Evolutionary conservation across 2,113 vertebrate genomes (phyloP).

Genomic region (Cryptomyrus ogoouensis): DNA sequence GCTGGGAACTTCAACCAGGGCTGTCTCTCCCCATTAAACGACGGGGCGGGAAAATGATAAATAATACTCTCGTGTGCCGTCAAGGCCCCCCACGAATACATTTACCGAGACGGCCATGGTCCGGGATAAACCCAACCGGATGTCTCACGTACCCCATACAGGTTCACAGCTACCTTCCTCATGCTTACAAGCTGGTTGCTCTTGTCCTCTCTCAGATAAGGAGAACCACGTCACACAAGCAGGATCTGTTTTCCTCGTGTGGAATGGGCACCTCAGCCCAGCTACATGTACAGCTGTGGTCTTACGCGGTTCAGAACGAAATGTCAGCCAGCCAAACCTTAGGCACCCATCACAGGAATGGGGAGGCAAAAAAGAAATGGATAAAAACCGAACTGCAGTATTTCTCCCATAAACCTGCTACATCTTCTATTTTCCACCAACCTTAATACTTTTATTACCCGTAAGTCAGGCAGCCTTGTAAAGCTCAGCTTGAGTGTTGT

Average conservation of each 20-base stretch:
- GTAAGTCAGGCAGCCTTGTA: background rate
- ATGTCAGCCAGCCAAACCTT: background rate
- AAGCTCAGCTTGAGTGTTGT: background rate
- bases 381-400: background rate
- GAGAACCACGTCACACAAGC: background rate
- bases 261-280: background rate
- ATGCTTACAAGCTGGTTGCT: background rate
- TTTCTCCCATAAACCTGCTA: background rate
- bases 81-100: background rate
- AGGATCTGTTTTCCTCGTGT: background rate
- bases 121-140: background rate
- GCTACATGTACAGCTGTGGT: background rate
- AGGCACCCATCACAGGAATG: background rate
- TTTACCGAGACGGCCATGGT: background rate
- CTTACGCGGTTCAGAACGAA: background rate
- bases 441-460: background rate
- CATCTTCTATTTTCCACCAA: background rate
- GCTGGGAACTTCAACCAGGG: background rate
- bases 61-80: background rate
- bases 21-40: background rate
- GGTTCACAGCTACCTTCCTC: background rate
- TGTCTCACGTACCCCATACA: background rate
- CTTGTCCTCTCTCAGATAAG: background rate
- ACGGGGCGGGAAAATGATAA: background rate
- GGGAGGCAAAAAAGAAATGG: background rate